Evolutionary conservation across 2,113 vertebrate species (phyloP).

Genomic region (Festucalex cinctus): DNA sequence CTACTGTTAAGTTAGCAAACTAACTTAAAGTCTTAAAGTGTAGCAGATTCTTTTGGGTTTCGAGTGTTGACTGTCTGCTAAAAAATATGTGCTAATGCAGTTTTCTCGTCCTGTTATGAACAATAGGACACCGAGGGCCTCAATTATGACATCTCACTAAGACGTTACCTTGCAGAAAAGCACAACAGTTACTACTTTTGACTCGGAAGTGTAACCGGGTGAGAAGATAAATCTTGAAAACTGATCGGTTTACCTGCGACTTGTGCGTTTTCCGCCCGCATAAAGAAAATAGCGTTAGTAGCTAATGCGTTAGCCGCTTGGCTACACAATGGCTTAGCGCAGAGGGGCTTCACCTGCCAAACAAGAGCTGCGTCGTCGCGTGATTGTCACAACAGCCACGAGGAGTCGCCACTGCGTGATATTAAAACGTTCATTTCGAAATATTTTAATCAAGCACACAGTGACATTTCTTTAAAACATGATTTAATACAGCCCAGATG

Average conservation of each 20-base stretch:
- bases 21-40: background rate
- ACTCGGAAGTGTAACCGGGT: too few relatives aligned
- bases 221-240: background rate
- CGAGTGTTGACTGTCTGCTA: background rate
- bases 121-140: conserved; percentile 41
- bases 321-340: conserved; percentile 47
- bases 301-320: conserved; percentile 7
- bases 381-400: conserved; percentile 19
- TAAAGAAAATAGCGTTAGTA: background rate
- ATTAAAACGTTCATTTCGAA: background rate
- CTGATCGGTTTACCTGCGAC: conserved; percentile 44
- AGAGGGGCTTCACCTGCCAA: conserved; percentile 8
- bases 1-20: background rate
- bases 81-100: background rate
- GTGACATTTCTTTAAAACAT: background rate
- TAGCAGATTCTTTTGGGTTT: background rate
- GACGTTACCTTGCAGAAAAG: conserved; percentile 7
- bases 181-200: background rate
- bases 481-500: background rate
- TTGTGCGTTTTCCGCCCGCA: conserved; percentile 17
- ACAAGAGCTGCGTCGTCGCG: background rate
- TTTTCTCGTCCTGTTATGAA: background rate
- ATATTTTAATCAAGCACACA: background rate
- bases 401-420: conserved; percentile 29
- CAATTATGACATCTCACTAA: conserved; percentile 13